phyloP scores from a whole-genome alignment of 1,140 invertebrate genomes.

The Leptoteleia sp. region DNA sequence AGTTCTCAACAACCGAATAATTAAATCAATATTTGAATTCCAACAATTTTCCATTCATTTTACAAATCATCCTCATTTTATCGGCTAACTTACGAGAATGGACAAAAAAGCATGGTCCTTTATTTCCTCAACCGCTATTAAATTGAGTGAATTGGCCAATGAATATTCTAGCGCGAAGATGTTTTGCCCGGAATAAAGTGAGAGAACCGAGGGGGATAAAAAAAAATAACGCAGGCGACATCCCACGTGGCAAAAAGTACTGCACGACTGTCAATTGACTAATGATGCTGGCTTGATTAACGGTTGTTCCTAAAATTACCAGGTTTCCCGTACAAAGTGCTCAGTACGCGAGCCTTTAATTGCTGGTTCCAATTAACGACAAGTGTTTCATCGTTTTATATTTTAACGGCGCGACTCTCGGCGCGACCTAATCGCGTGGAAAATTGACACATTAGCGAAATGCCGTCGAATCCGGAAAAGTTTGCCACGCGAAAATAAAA shows the following conservation, averaged over 20 bases:
- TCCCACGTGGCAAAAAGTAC: conserved; percentile 13
- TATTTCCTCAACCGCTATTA: conserved; percentile 15
- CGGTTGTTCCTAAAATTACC: conserved; percentile 32
- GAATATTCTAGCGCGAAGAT: conserved; percentile 24
- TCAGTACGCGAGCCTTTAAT: conserved; percentile 42
- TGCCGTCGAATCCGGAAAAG: conserved; percentile 10
- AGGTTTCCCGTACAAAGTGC: conserved; percentile 20
- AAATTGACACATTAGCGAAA: conserved; percentile 31
- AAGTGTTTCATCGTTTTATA: conserved; percentile 35
- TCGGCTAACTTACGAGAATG: conserved; percentile 28
- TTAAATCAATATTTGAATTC: conserved; percentile 13
- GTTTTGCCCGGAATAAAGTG: conserved; percentile 18
- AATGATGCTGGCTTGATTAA: conserved; percentile 31
- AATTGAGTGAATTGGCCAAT: conserved; percentile 26
- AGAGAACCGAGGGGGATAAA: not conserved
- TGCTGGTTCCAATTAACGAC: conserved; percentile 46
- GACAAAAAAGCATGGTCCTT: conserved; percentile 27
- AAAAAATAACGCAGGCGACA: conserved; percentile 27
- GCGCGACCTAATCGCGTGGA: conserved; percentile 19
- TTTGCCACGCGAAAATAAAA: conserved; percentile 4
- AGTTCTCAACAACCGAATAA: not conserved
- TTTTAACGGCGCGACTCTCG: conserved; percentile 22
- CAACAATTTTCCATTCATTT: conserved; percentile 31
- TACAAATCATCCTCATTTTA: conserved; percentile 30
- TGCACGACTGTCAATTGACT: conserved; percentile 36